Evolutionary conservation across 2,888 invertebrate species (phyloP).

Genomic region (Cylindroiulus punctatus): DNA sequence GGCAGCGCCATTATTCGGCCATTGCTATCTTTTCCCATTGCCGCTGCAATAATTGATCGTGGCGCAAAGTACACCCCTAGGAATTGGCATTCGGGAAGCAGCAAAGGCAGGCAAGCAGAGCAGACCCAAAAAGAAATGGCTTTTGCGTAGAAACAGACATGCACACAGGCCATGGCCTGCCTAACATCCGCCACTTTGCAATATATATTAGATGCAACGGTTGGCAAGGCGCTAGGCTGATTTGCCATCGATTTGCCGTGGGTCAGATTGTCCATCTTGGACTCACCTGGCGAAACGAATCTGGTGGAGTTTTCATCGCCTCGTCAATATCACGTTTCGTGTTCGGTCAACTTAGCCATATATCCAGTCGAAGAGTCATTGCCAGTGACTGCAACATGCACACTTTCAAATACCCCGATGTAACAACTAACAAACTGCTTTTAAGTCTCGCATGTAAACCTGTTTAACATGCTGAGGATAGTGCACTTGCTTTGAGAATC

Average conservation of each 20-base stretch:
- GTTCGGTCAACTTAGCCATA: not conserved
- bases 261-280: not conserved
- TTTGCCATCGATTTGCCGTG: not conserved
- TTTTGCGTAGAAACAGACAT: not conserved
- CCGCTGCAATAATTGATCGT: slow-evolving; percentile 54
- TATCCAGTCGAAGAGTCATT: too few relatives aligned
- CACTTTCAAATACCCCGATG: too few relatives aligned
- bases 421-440: too few relatives aligned
- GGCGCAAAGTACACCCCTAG: slow-evolving; percentile 55
- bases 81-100: slow-evolving; percentile 26
- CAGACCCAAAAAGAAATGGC: not conserved
- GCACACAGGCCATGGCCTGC: slow-evolving; percentile 27
- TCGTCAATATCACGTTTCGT: not conserved
- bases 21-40: slow-evolving; percentile 44
- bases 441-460: too few relatives aligned
- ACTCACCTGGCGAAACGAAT: slow-evolving; percentile 1
- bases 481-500: too few relatives aligned
- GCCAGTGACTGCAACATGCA: too few relatives aligned
- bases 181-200: slow-evolving; percentile 2
- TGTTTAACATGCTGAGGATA: too few relatives aligned
- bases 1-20: slow-evolving; percentile 36
- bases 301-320: not conserved
- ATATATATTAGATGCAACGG: slow-evolving; percentile 26
- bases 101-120: not conserved
- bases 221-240: not conserved